Evolutionary conservation across 1,140 invertebrate species (phyloP), one percentile per base, ranked within the genome.

Genomic region (Calliopsis andreniformis): DNA sequence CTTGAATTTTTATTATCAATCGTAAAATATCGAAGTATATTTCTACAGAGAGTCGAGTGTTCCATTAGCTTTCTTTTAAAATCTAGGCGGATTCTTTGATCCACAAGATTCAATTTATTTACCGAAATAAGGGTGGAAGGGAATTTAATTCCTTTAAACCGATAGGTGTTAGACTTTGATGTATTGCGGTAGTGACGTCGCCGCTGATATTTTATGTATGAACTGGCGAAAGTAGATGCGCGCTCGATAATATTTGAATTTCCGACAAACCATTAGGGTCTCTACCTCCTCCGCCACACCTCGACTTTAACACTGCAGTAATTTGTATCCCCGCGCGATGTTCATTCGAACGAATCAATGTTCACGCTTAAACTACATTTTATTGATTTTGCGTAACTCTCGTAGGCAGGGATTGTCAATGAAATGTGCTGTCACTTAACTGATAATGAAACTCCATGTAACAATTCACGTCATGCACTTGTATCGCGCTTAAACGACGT

Each of bases 201-300:
- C 16, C 72, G 25, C 25, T 62, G 32, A 79, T 79, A 77, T 79
- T 79, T 79, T 79, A 79, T 79, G 77, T 63, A 79, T 77, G 76
- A 78, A 61, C 18, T 62, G 23, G 39, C 16, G 35, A 78, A 72
- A 56, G 16, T 47, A 51, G 42, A 56, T 32, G 66, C 23, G 12
- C 25, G 77, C 56, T 63, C 63, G 58, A 79, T 79, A 77, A 79
- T 79, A 79, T 76, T 77, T 79, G 73, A 79, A 79, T 79, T 79
- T 76, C 47, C 72, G 47, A 76, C 73, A 35, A 14, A 47, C 23
- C 55, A 69, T 76, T 66, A 76, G 30, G n/a, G 25, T 4, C 20
- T 35, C 20, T 35, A 25, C 56, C 30, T 39, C 10, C 35, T 39
- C 10, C 42, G 39, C 14, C 18, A 45, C 30, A 32, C 28, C 42